Evolutionary conservation across 2,888 invertebrate genomes (phyloP), one percentile per base, ranked within the genome.

Genomic region (Heliconius aoede): DNA sequence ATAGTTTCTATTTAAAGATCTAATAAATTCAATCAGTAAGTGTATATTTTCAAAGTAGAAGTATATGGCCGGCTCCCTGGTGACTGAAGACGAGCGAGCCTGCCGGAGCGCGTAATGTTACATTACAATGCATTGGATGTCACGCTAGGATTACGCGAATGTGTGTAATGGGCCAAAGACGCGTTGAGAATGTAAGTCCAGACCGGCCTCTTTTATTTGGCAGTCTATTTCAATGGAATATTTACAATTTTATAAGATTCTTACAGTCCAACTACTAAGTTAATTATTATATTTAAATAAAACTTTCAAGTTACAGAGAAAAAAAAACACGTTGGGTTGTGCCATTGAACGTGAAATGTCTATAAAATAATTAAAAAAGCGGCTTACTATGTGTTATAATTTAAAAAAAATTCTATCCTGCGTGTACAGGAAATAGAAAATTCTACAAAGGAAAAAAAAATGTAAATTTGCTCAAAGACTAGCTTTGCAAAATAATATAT

Each of bases 101-200:
- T 85, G 87, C 83, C 85, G 82, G 82, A 87, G 86, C 88, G 86
- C 85, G 84, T 88, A 88, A 90, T 89, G 87, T 85, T 87, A 83
- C 89, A 91, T 91, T 91, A 91, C 90, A 91, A 91, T 91, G 91
- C 91, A 91, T 90, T 90, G 90, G 87, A 85, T 88, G 91, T 90
- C 89, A 88, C 89, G 86, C 88, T 88, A 86, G 88, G 87, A 89
- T 90, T 88, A 89, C 87, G 82, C 84, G 86, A 86, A 87, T 88
- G 89, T 90, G 90, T 90, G 89, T 90, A 90, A 90, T 90, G 88
- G 89, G 77, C 85, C 87, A 80, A 73, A 79, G 73, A 79, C 78
- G 76, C 76, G 72, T 40, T 73, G 74, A 76, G 74, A 72, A 74
- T 78, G 67, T 74, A 65, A 55, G 72, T 65, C 46, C 61, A 72